A percentile compares a stretch with the other conserved stretches of the same genome.
Conservation (phyloP, 2,113 vertebrate genomes). For the Paratilapia polleni region DNA sequence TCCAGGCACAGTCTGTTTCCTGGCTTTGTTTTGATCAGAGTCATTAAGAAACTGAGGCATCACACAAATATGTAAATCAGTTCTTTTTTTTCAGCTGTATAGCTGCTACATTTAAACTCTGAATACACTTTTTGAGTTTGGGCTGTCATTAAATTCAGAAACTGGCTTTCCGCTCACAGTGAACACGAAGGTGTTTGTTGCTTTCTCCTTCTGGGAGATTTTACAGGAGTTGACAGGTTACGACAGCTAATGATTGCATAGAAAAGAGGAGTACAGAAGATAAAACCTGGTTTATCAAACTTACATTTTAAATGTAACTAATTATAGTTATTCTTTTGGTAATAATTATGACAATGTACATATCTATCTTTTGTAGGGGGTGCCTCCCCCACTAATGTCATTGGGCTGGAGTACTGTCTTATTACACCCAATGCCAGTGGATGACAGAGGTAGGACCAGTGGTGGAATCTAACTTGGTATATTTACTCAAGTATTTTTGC, state of each 20-base stretch:
- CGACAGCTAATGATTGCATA: neutral
- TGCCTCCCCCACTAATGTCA: neutral
- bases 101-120: neutral
- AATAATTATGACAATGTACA: neutral
- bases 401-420: neutral
- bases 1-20: constrained; percentile 2
- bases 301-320: neutral
- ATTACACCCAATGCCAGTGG: too few relatives aligned
- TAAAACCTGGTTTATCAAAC: neutral
- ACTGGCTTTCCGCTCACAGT: neutral
- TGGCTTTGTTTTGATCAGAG: constrained; percentile 16
- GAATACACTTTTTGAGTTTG: neutral
- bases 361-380: neutral
- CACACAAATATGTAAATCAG: constrained; percentile 5
- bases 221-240: neutral
- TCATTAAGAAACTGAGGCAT: constrained; percentile 10
- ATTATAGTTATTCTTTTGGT: neutral
- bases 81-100: neutral
- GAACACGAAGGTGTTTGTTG: neutral
- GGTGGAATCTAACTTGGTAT: neutral
- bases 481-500: neutral
- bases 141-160: neutral
- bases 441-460: neutral
- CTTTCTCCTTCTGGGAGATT: neutral
- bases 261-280: neutral